Evolutionary conservation across 2,888 invertebrate genomes (phyloP).

Genomic region (Tethea ocularis): DNA sequence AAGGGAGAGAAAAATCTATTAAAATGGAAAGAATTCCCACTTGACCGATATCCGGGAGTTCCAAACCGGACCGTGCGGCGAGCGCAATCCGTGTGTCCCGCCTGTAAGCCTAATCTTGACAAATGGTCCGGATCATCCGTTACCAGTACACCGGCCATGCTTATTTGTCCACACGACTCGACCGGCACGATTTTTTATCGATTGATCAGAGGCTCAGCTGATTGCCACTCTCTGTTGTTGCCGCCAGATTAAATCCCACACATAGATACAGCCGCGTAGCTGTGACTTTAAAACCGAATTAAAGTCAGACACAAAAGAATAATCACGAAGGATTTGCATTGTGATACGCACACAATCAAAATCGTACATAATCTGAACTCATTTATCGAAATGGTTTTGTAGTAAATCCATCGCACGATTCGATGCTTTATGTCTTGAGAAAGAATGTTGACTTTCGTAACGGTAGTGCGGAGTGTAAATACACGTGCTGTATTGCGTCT

Average conservation of each 20-base stretch:
- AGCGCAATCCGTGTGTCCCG: constrained; percentile 41
- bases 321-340: constrained; percentile 69
- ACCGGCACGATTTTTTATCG: constrained; percentile 78
- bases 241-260: constrained; percentile 70
- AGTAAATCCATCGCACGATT: constrained; percentile 19
- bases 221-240: constrained; percentile 79
- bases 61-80: constrained; percentile 21
- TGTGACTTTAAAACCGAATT: constrained; percentile 48
- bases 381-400: constrained; percentile 34
- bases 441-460: constrained; percentile 20
- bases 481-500: constrained; percentile 22
- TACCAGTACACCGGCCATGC: constrained; percentile 53
- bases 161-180: constrained; percentile 70
- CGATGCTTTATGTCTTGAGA: constrained; percentile 29
- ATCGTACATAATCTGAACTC: constrained; percentile 21
- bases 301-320: constrained; percentile 65
- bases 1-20: neutral
- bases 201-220: constrained; percentile 81
- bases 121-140: constrained; percentile 80
- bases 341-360: constrained; percentile 50
- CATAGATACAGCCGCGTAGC: constrained; percentile 10
- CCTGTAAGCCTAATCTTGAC: constrained; percentile 77
- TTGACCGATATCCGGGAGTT: constrained; percentile 24
- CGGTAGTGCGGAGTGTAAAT: constrained; percentile 11
- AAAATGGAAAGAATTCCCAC: constrained; percentile 28